Evolutionary conservation across 2,113 vertebrate species (phyloP), one percentile per base, ranked within the genome.

Genomic region (Cercocebus atys): DNA sequence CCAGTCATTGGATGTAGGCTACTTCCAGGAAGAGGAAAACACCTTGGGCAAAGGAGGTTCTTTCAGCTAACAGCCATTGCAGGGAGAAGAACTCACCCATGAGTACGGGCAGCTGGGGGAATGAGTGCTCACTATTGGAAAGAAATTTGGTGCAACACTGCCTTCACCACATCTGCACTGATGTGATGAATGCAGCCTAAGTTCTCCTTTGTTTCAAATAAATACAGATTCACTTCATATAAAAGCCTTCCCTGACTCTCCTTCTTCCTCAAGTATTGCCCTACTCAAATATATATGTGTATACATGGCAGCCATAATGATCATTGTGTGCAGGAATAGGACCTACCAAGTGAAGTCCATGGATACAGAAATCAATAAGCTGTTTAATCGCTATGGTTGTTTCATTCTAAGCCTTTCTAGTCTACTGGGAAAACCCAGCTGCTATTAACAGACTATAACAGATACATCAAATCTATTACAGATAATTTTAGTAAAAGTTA

Each of bases 401-500:
- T 98, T 98, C 94, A 97, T 90, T 97, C 89, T 95, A 96, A 98
- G 45, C 61, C 85, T 79, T 85, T 94, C 90, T 95, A 94, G 59
- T 97, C 94, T 72, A 84, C 61, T 89, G 94, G 93, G 78, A 59
- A 96, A 76, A 57, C 75, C 25, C 85, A 88, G 61, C 25, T 86
- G 35, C 45, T 90, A 3, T 94, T 97, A 97, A 94, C 83, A 97
- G 35, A 7, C 50, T 59, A 13, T 47, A 94, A 97, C 10, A 88
- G 89, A 92, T 35, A 97, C 83, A 98, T 91, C n/a, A 57, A 73
- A 59, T 45, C 35, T 38, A 94, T 95, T 97, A 97, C 32, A 75
- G 73, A 61, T 8, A 76, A 82, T 94, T 98, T 97, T 97, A 96
- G 83, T 90, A 96, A 61, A 66, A 32, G 75, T 78, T 92, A 94